Percentiles rank a stretch among this genome's conserved stretches.
phyloP scores from a whole-genome alignment of 2,888 invertebrate species.

The Pammene fasciana region DNA sequence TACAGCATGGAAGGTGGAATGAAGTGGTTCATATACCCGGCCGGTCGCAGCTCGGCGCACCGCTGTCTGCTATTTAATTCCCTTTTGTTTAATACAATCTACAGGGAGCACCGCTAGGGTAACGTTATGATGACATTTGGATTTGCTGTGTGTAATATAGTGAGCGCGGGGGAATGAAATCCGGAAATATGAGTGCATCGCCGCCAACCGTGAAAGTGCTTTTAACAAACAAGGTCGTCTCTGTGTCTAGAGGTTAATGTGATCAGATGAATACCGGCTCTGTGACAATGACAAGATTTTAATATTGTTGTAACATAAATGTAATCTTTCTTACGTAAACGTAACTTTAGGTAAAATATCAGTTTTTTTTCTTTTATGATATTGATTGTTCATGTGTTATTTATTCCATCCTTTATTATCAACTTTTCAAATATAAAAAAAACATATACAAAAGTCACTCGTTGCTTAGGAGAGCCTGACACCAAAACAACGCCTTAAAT shows the following conservation, averaged over 20 bases:
- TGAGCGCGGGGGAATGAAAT: constrained; percentile 61
- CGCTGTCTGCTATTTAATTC: constrained; percentile 71
- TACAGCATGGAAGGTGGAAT: constrained; percentile 53
- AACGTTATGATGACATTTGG: constrained; percentile 69
- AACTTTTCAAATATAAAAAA: too few relatives aligned
- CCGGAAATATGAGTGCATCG: constrained; percentile 69
- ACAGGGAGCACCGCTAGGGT: constrained; percentile 64
- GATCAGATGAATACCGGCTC: constrained; percentile 26
- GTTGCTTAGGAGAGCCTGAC: too few relatives aligned
- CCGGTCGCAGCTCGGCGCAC: constrained; percentile 65
- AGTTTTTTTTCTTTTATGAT: too few relatives aligned
- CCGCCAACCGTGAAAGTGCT: constrained; percentile 51
- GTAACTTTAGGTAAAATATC: too few relatives aligned
- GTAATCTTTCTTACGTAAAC: too few relatives aligned
- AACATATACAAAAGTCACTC: too few relatives aligned
- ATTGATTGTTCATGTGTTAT: too few relatives aligned
- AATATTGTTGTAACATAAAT: background rate
- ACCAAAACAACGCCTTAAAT: too few relatives aligned
- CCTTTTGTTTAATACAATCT: constrained; percentile 68
- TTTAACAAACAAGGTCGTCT: constrained; percentile 38
- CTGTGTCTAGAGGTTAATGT: constrained; percentile 30
- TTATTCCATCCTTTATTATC: too few relatives aligned
- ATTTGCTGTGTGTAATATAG: constrained; percentile 59
- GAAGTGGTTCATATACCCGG: constrained; percentile 61
- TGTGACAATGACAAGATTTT: background rate